Conservation (phyloP, 2,888 invertebrate genomes). For the Leptarthrus brevirostris region DNA sequence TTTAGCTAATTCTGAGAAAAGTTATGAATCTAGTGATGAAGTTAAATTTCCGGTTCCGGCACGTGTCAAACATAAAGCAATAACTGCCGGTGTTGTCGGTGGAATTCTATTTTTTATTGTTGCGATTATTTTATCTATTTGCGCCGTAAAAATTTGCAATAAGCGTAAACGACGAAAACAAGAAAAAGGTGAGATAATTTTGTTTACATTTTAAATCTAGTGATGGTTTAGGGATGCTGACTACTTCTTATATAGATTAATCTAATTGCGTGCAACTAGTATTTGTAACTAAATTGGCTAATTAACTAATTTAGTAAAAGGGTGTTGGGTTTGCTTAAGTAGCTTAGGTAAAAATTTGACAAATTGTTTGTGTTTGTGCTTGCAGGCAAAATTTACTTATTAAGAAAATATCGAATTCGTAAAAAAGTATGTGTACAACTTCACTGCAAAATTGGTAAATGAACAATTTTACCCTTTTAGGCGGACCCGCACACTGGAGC, state of each 20-base stretch:
- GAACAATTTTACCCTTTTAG: too few species aligned
- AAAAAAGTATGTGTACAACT: too few species aligned
- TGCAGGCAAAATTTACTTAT: too few species aligned
- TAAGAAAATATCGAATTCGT: too few species aligned
- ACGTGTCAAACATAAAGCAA: slow-evolving; percentile 93
- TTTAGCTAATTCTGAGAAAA: slow-evolving; percentile 86
- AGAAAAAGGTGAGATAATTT: slow-evolving; percentile 85
- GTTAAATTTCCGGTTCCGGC: slow-evolving; percentile 91
- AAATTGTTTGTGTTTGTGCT: too few species aligned
- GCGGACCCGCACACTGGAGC: too few species aligned
- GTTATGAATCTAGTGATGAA: slow-evolving; percentile 88
- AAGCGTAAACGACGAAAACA: slow-evolving; percentile 96
- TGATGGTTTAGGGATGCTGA: slow-evolving; percentile 57
- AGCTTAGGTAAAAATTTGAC: too few species aligned
- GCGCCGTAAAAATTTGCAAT: slow-evolving; percentile 98
- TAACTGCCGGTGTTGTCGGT: slow-evolving; percentile 95
- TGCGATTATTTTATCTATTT: slow-evolving; percentile 95
- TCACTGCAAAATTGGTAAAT: too few species aligned
- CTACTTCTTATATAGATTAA: slow-evolving; percentile 12
- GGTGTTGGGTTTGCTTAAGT: slow-evolving; percentile 38
- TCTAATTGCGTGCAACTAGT: slow-evolving; percentile 9
- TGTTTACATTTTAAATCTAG: slow-evolving; percentile 16
- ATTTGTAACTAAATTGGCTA: not conserved
- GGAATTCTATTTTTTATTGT: slow-evolving; percentile 97
- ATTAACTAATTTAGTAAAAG: slow-evolving; percentile 19